phyloP scores from a whole-genome alignment of 2,113 vertebrate genomes.

The Telmatochromis sp. region DNA sequence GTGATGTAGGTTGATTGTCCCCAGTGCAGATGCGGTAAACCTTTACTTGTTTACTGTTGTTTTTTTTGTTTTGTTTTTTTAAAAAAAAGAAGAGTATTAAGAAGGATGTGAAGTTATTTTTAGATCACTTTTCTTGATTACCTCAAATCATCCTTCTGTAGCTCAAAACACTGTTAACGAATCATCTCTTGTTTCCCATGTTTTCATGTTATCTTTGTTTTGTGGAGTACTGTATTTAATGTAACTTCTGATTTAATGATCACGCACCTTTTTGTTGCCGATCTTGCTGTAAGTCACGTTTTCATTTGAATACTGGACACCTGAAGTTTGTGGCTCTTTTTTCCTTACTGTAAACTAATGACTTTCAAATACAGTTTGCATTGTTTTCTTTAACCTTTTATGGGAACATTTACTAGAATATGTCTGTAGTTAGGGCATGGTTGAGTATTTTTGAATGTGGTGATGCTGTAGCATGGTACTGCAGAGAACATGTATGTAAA shows the following conservation, averaged over 20 bases:
- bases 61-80: not conserved
- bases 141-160: not conserved
- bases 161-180: not conserved
- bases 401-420: not conserved
- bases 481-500: constrained; percentile 37
- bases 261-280: not conserved
- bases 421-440: constrained; percentile 10
- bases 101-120: not conserved
- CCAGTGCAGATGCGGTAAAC: not conserved
- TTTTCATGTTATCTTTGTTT: not conserved
- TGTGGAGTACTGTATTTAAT: not conserved
- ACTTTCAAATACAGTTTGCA: not conserved
- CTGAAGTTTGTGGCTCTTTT: not conserved
- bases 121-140: not conserved
- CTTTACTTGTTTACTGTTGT: not conserved
- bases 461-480: constrained; percentile 46
- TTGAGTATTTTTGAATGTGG: constrained; percentile 21
- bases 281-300: not conserved
- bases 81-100: not conserved
- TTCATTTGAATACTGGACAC: not conserved
- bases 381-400: not conserved
- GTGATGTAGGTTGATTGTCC: not conserved
- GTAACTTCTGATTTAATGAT: not conserved
- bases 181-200: not conserved
- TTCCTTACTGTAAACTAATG: not conserved